phyloP scores from a whole-genome alignment of 2,888 invertebrate genomes.

The Emmelina monodactyla region DNA sequence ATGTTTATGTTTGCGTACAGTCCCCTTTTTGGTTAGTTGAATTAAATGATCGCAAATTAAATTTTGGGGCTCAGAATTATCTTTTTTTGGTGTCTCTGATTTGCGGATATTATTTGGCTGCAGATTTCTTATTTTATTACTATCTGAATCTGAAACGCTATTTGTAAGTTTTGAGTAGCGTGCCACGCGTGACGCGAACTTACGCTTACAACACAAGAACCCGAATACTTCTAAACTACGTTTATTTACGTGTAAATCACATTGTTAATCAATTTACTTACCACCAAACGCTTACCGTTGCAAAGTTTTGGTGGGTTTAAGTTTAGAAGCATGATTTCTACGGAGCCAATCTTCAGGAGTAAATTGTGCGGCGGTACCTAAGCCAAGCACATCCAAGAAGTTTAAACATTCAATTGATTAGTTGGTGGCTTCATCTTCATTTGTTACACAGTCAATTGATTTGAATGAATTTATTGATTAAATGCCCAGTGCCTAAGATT shows the following conservation, averaged over 20 bases:
- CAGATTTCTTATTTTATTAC: too few relatives aligned
- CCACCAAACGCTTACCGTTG: not conserved
- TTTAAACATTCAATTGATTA: constrained; percentile 26
- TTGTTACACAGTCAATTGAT: constrained; percentile 20
- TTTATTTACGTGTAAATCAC: not conserved
- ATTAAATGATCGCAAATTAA: too few relatives aligned
- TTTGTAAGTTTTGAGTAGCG: too few relatives aligned
- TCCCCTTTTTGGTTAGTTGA: too few relatives aligned
- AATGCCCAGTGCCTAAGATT: too few relatives aligned
- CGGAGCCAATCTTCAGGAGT: not conserved
- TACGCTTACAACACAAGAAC: too few relatives aligned
- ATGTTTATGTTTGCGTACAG: too few relatives aligned
- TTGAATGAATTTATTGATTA: not conserved
- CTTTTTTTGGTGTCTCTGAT: too few relatives aligned
- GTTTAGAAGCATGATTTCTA: not conserved
- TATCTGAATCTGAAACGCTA: too few relatives aligned
- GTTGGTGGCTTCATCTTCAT: constrained; percentile 20
- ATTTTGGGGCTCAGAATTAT: too few relatives aligned
- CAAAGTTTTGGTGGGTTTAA: not conserved
- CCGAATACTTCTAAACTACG: not conserved
- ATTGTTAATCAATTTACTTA: not conserved
- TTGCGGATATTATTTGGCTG: too few relatives aligned
- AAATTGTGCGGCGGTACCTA: constrained; percentile 17
- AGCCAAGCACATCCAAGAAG: constrained; percentile 21
- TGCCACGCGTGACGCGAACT: too few relatives aligned